Base-by-base conservation (phyloP, 2,113 vertebrate species). In the Rallus limicola region DNA sequence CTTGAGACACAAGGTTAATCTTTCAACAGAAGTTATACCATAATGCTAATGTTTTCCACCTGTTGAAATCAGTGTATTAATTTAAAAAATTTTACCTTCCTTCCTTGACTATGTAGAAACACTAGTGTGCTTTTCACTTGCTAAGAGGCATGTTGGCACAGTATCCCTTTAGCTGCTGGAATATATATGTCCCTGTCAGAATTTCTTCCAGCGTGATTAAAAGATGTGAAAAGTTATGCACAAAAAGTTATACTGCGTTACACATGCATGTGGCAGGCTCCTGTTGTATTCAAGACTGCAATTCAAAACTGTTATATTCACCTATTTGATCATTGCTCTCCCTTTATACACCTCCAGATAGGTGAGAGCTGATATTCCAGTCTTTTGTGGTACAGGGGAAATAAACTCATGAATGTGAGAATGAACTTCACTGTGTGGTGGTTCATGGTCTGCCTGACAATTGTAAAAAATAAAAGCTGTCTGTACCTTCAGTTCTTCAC, bases 351-450 rank as follows among this genome's bases (percentile, higher is more conserved):
- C 4, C n/a, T 94, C 19, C 19, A 67, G 36, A 42, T 62, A n/a
- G 5, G 13, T 0, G 0, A 62, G 55, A 31, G 26, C 40, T 71
- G 53, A 56, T 6, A 25, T 75, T 75, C 28, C 28, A 62, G 56
- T 38, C 33, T 42, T 62, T 60, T 74, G 64, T 16, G 72, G 55
- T 38, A 13, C 25, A 44, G 20, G 23, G 33, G 52, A 81, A 62
- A 34, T 36, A 42, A 52, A 64, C 34, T 52, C 42, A 13, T 31
- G 34, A 50, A 80, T 33, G 15, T 23, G 46, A 52, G 62, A 42
- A 72, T 34, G 29, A 69, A 38, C 5, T 5, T 75, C 53, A 50
- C 9, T 68, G 0, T 52, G 25, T 77, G 60, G 25, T 40, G 11
- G n/a, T 23, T 85, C 20, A 5, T 36, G 18, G 21, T 56, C 11